Evolutionary conservation across 92 coral and sea anemone species (phyloP), one percentile per base, ranked within the genome.

Genomic region (Paramuricea clavata): DNA sequence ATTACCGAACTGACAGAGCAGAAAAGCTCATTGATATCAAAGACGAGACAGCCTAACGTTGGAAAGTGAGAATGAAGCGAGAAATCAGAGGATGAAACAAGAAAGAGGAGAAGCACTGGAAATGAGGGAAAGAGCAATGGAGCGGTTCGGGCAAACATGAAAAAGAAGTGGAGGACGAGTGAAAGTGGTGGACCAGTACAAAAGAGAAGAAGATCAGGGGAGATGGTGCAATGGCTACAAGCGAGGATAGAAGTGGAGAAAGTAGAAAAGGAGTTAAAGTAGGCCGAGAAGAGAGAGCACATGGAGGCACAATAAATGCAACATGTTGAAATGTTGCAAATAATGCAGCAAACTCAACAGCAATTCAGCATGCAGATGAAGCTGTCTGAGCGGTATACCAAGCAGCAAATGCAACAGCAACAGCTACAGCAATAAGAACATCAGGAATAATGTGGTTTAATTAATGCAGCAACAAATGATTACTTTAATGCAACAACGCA

Each of bases 391-490:
- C 81, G 70, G 35, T 88, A 87, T 54, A 86, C 81, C 88, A 65
- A 77, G 74, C 73, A 75, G 69, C 91, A 80, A 71, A 65, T 74
- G 59, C 83, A 88, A 33, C 79, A 82, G 69, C 88, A 88, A n/a
- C n/a, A n/a, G 65, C 91, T 80, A 72, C 91, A 90, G 74, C 89
- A 86, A 82, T 83, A 76, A 32, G 62, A 85, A 52, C 92, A 89
- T 60, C 93, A 90, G 81, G 78, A 90, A 82, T 70, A 86, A 78
- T 68, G 71, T 75, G 42, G 60, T n/a, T n/a, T n/a, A n/a, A 19
- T 85, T 90, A 80, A 35, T 90, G 19, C 93, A 90, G 82, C 93
- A 90, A 28, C 90, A 90, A 72, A 81, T 90, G 82, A 79, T 85
- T 83, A 65, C 82, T 44, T 31, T 87, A 71, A 87, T 39, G 44